Percentiles rank a stretch among this genome's conserved stretches.
Conservation (phyloP, 1,140 invertebrate species). For the Aphelinus certus region DNA sequence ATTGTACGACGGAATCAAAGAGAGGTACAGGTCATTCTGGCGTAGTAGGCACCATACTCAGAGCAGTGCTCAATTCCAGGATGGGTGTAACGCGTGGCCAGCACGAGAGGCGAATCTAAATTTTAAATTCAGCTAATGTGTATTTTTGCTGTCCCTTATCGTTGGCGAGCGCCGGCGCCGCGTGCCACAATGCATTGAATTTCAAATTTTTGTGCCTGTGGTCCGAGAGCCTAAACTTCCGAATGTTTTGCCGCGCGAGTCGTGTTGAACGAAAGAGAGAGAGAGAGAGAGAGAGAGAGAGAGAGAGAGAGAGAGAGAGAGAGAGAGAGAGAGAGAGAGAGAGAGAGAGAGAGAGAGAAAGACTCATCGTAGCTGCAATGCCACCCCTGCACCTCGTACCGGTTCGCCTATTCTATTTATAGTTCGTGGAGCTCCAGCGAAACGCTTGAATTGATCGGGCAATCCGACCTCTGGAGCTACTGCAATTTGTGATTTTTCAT, state of each 20-base stretch:
- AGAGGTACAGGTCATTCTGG: no score
- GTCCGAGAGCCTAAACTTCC: constrained; percentile 45
- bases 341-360: not conserved
- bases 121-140: constrained; percentile 65
- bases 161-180: constrained; percentile 39
- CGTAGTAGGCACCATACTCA: no score
- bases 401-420: constrained; percentile 57
- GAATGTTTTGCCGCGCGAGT: constrained; percentile 47
- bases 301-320: not conserved
- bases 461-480: constrained; percentile 50
- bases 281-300: not conserved
- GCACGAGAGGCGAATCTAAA: constrained; percentile 53
- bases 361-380: not conserved
- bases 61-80: no score
- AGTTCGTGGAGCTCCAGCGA: constrained; percentile 34
- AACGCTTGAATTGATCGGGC: constrained; percentile 51
- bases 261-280: no score
- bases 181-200: constrained; percentile 54
- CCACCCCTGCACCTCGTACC: constrained; percentile 19
- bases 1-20: no score
- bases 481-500: constrained; percentile 17
- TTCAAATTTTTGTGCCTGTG: constrained; percentile 55
- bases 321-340: not conserved
- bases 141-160: constrained; percentile 61
- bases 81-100: no score